phyloP scores from a whole-genome alignment of 2,797 vertebrate genomes.

The Coregonus suidteri region DNA sequence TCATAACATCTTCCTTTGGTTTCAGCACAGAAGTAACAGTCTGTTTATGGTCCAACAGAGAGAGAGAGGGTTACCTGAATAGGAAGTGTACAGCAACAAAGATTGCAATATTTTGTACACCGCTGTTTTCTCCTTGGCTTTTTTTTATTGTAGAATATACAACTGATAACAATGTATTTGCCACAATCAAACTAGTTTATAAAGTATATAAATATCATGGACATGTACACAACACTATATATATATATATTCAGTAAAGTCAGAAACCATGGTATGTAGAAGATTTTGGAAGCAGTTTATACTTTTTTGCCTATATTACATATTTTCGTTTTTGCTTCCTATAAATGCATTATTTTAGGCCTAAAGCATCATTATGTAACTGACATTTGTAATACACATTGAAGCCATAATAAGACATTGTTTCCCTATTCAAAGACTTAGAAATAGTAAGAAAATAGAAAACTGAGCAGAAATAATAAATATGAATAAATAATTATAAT shows the following conservation, averaged over 20 bases:
- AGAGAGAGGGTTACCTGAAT: background rate
- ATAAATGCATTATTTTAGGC: background rate
- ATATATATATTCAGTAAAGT: background rate
- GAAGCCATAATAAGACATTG: background rate
- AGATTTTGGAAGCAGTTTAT: background rate
- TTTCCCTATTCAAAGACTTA: background rate
- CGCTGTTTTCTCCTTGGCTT: constrained; percentile 59
- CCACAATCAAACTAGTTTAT: background rate
- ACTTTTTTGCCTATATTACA: background rate
- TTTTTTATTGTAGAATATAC: constrained; percentile 32
- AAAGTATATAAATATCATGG: background rate
- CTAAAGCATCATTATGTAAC: background rate
- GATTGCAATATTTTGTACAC: constrained; percentile 32
- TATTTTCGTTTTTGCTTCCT: background rate
- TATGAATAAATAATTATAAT: too few relatives aligned
- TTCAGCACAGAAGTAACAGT: constrained; percentile 68
- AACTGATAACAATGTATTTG: background rate
- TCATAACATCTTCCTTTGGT: constrained; percentile 58
- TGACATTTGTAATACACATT: background rate
- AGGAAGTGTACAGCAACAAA: constrained; percentile 11
- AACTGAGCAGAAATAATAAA: background rate
- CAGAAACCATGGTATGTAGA: background rate
- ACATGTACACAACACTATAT: background rate
- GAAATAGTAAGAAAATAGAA: background rate
- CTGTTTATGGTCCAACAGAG: constrained; percentile 43